A percentile compares a stretch with the other conserved stretches of the same genome.
These are phyloP conservation scores for Crocodylus rhombifer DNA, from an alignment of 2,797 vertebrate genomes.

Conservation along the genomic window DNA sequence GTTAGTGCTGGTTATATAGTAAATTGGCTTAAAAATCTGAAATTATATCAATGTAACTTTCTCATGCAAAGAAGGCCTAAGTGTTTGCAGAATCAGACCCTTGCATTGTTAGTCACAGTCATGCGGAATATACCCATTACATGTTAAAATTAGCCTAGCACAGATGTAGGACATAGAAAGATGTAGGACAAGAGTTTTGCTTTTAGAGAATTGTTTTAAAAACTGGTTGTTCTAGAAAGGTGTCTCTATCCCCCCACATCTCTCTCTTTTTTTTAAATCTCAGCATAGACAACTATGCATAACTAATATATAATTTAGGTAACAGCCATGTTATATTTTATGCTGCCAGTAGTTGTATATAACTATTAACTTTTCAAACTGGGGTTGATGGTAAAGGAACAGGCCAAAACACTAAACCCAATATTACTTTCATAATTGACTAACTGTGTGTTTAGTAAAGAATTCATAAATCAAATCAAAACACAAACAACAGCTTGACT, in stretches of 20 bases:
- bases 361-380: neutral
- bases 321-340: neutral
- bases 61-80: neutral
- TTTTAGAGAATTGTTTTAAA: neutral
- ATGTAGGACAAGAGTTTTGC: neutral
- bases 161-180: neutral
- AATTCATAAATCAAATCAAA: neutral
- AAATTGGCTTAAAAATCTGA: neutral
- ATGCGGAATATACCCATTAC: neutral
- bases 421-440: neutral
- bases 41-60: neutral
- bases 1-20: too few species aligned
- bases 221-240: neutral
- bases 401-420: neutral
- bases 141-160: neutral
- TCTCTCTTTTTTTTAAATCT: neutral
- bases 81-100: neutral
- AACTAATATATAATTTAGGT: neutral
- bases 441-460: neutral
- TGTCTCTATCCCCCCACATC: too few species aligned
- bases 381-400: neutral
- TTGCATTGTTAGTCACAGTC: neutral
- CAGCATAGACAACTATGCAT: neutral
- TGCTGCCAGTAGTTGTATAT: neutral
- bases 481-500: neutral